Base-by-base conservation (phyloP, 1,140 invertebrate genomes). In the Holcopasites calliopsidis region DNA sequence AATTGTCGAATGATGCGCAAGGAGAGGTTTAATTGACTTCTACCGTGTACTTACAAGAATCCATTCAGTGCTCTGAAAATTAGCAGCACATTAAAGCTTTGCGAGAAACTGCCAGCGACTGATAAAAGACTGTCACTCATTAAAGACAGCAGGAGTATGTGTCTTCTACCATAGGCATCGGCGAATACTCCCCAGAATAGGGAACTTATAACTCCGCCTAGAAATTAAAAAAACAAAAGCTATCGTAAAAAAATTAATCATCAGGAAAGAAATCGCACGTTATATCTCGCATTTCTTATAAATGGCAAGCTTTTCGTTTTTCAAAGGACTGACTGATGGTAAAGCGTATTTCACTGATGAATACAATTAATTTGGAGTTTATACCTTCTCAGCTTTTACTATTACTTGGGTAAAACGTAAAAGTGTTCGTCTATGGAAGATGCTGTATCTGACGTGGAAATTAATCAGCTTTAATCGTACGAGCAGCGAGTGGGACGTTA, bases 161-260 rank as follows among this genome's bases (percentile, higher is more conserved):
- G 92, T 64, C 92, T 91, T 40, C 95, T 91, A 1, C 95, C 95
- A n/a, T 93, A 92, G 1, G 93, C 92, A 84, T 95, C 95, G 1
- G 94, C 94, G 8, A 94, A 89, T 3, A 94, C 91, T 10, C 95
- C 95, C 95, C 95, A 95, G 65, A 95, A 89, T 73, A 93, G 90
- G 3, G 93, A 91, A 70, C 93, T 93, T 3, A 91, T 84, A 3
- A 93, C 92, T 26, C 93, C 93, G 84, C 93, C 93, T 94, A 75
- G 21, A 76, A 83, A n/a, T n/a, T 50, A 10, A 11, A 6, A 50
- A 31, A 8, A n/a, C 0, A 6, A 26, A 38, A 47, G 6, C n/a
- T 18, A 47, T 47, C n/a, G n/a, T n/a, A 21, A 8, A 28, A 21
- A 13, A 31, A 44, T 47, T 62, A 28, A 18, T 26, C 28, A 3